Evolutionary conservation across 2,113 vertebrate species (phyloP), one percentile per base, ranked within the genome.

Genomic region (Tragulus kanchil): DNA sequence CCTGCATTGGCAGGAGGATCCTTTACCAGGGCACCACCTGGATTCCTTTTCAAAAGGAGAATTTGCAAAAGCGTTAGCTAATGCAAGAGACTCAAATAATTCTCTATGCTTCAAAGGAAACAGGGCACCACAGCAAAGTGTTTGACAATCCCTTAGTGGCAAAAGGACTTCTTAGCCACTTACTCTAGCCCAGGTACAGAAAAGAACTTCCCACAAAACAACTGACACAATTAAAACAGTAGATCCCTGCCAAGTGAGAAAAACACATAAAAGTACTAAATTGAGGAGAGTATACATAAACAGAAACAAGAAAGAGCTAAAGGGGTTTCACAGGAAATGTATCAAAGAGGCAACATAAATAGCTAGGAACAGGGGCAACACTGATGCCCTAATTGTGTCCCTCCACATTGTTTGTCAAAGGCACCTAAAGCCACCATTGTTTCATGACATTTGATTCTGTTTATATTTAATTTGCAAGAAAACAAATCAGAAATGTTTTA

Each of bases 401-500:
- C 48, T 17, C 42, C 15, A 36, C n/a, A 2, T 1, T 56, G n/a
- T 36, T 19, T 11, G 67, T 21, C 52, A 52, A 42, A 89, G 17
- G 23, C 54, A 85, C 23, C 59, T 54, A 73, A 82, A 89, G 62
- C 64, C 64, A 85, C 10, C 36, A 45, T 23, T 3, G 16, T 50
- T 73, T 59, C 21, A 5, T 16, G 11, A 23, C 21, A 31, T 9
- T 42, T 59, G 19, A 0, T 6, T 93, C 83, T 31, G 36, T 62
- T 71, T 93, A 65, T 19, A 58, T 45, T 84, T 93, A 73, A 65
- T 75, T 59, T 82, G 28, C 58, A 95, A 71, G 31, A 67, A 96
- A 75, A 85, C 16, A 85, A 82, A 77, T 36, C 6, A 12, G 45
- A 75, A 79, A 23, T 50, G 83, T 77, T 23, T 64, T 69, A 14